phyloP scores from a whole-genome alignment of 2,797 vertebrate genomes.

The Thaleichthys pacificus region DNA sequence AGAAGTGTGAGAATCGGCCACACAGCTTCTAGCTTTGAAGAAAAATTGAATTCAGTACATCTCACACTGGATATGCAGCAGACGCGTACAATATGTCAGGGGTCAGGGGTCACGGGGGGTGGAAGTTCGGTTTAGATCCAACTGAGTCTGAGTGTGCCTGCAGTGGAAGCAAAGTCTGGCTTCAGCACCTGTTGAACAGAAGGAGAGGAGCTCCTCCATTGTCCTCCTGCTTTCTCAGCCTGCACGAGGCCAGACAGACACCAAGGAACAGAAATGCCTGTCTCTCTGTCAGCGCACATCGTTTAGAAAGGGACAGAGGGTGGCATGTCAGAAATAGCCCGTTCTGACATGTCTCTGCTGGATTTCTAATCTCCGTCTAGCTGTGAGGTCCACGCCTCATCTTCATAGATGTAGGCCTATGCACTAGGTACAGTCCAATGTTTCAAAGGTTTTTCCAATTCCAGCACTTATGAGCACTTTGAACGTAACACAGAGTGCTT shows the following conservation, averaged over 20 bases:
- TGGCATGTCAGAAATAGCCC: not conserved
- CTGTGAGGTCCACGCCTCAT: not conserved
- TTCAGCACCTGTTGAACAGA: slow-evolving; percentile 5
- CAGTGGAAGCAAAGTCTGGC: not conserved
- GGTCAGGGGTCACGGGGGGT: too few relatives aligned
- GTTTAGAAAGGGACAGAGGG: not conserved
- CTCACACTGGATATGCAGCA: too few relatives aligned
- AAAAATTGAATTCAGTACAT: too few relatives aligned
- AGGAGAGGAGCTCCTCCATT: not conserved
- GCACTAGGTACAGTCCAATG: too few relatives aligned
- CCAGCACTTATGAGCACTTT: too few relatives aligned
- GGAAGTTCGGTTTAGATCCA: not conserved
- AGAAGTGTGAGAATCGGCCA: too few relatives aligned
- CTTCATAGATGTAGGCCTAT: not conserved
- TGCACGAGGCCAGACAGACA: not conserved
- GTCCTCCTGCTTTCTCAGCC: not conserved
- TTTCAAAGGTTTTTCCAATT: too few relatives aligned
- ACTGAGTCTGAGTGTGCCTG: not conserved
- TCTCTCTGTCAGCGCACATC: too few relatives aligned
- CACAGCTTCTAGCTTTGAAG: too few relatives aligned
- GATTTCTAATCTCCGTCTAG: not conserved
- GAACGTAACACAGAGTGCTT: too few relatives aligned
- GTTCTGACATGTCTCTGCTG: not conserved
- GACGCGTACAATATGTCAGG: too few relatives aligned
- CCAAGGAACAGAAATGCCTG: not conserved